Conservation (phyloP, 2,888 invertebrate species). For the Chloroclysta siterata region DNA sequence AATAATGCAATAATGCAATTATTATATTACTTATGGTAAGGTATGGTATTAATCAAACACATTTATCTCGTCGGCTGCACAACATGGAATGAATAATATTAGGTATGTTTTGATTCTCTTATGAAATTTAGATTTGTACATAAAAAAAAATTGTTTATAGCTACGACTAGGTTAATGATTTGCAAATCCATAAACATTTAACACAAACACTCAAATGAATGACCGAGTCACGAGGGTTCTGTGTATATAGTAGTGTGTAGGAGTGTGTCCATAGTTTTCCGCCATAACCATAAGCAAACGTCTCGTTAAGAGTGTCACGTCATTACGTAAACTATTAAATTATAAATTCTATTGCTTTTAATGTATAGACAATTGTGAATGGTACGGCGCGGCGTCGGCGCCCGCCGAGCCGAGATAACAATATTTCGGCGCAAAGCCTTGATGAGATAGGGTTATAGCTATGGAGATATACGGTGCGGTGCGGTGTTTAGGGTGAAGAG, state of each 20-base stretch:
- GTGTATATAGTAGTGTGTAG: background rate
- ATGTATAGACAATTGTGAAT: conserved; percentile 21
- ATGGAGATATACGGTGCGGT: background rate
- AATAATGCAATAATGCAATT: too few relatives aligned
- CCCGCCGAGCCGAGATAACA: conserved; percentile 15
- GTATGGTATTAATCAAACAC: too few relatives aligned
- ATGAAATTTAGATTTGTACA: too few relatives aligned
- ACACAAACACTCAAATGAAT: background rate
- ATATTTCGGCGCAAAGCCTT: conserved; percentile 14
- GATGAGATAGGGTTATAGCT: background rate
- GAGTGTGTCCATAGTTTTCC: conserved; percentile 4
- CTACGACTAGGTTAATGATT: too few relatives aligned
- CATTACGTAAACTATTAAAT: conserved; percentile 10
- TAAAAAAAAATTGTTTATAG: too few relatives aligned
- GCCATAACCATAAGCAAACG: background rate
- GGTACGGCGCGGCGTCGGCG: conserved; percentile 7
- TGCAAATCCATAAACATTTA: background rate
- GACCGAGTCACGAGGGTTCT: background rate
- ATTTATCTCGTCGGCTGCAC: too few relatives aligned
- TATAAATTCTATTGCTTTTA: conserved; percentile 15
- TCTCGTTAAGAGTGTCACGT: conserved; percentile 9
- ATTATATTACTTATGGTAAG: too few relatives aligned
- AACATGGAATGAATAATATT: too few relatives aligned
- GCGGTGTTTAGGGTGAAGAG: too few relatives aligned
- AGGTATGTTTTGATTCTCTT: too few relatives aligned